These are phyloP conservation scores for Cotesia congregata DNA, from an alignment of 2,888 invertebrate species.

Conservation along the genomic window DNA sequence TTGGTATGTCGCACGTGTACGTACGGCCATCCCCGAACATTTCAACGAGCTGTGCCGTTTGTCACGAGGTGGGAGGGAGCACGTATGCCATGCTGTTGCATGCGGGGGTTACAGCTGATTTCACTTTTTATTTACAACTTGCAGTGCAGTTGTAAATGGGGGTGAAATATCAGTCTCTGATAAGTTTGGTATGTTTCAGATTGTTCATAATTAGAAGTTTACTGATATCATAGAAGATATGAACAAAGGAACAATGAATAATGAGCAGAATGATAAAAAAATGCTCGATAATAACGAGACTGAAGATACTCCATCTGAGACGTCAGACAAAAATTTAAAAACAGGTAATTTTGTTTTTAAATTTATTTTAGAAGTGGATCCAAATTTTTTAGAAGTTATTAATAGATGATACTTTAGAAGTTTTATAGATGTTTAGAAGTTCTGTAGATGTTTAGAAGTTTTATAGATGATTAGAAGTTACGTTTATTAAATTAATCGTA, in stretches of 20 bases:
- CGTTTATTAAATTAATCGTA: constrained; percentile 13
- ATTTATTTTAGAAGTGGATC: constrained; percentile 12
- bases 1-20: constrained; percentile 19
- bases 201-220: constrained; percentile 23
- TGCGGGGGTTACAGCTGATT: constrained; percentile 39
- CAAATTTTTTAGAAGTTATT: constrained; percentile 3
- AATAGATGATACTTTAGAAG: not conserved
- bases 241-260: constrained; percentile 13
- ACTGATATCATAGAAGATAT: not conserved
- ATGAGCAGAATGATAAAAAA: constrained; percentile 27
- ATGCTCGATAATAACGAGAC: constrained; percentile 40
- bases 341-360: constrained; percentile 15
- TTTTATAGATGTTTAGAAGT: constrained; percentile 21
- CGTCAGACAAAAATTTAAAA: constrained; percentile 11
- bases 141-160: constrained; percentile 43
- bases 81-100: constrained; percentile 31
- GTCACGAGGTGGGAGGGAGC: constrained; percentile 30
- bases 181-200: constrained; percentile 19
- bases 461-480: constrained; percentile 10
- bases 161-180: constrained; percentile 41
- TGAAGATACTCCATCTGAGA: constrained; percentile 18
- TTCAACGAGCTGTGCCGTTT: constrained; percentile 25
- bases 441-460: constrained; percentile 14
- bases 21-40: constrained; percentile 26
- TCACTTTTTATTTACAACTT: constrained; percentile 42